These are phyloP conservation scores for Embidobia sp. DNA, from an alignment of 2,888 invertebrate genomes.

Conservation along the genomic window DNA sequence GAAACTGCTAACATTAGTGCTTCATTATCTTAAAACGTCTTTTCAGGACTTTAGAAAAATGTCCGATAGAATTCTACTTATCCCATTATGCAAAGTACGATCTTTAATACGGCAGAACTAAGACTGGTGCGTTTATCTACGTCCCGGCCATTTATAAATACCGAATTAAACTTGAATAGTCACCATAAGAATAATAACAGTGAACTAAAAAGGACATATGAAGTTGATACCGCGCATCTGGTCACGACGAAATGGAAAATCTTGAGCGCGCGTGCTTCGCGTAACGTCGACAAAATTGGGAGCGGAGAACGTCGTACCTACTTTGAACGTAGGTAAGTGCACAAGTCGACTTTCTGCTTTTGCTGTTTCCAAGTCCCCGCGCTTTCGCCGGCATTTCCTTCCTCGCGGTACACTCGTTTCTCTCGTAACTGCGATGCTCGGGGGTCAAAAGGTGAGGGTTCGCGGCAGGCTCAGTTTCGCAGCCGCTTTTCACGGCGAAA, in stretches of 20 bases:
- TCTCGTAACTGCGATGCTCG: constrained; percentile 49
- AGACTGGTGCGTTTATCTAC: too few species aligned
- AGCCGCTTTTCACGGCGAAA: constrained; percentile 45
- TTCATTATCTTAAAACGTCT: too few species aligned
- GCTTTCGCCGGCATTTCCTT: constrained; percentile 11
- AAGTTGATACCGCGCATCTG: constrained; percentile 24
- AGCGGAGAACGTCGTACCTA: constrained; percentile 55
- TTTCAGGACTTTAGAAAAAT: too few species aligned
- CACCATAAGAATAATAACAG: constrained; percentile 8
- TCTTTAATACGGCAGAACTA: too few species aligned
- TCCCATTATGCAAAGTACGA: too few species aligned
- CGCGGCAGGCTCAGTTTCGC: constrained; percentile 43
- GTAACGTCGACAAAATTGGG: constrained; percentile 41
- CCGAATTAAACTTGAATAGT: too few species aligned
- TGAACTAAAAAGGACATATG: background rate
- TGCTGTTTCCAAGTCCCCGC: constrained; percentile 19
- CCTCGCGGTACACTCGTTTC: constrained; percentile 13
- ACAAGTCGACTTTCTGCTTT: constrained; percentile 61
- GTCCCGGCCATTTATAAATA: too few species aligned
- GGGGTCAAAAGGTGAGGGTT: constrained; percentile 75
- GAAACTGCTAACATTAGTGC: too few species aligned
- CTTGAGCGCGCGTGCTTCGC: constrained; percentile 30
- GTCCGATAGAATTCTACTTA: too few species aligned
- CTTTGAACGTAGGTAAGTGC: constrained; percentile 67
- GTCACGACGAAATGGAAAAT: constrained; percentile 30